phyloP scores from a whole-genome alignment of 2,113 vertebrate genomes.

The Hepsetus odoe region DNA sequence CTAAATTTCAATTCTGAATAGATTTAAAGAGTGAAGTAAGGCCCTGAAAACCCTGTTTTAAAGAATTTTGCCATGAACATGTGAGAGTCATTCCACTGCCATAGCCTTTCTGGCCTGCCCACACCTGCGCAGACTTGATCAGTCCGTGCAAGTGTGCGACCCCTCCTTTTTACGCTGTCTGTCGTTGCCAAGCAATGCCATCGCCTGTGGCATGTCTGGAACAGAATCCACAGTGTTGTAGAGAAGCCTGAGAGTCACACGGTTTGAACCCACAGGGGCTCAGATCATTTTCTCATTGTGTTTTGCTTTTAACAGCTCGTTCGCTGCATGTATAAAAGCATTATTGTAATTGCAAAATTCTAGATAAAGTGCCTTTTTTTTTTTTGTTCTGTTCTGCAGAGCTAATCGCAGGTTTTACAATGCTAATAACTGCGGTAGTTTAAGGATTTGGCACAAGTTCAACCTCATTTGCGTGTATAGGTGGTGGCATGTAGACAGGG shows the following conservation, averaged over 20 bases:
- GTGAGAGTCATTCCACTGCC: neutral
- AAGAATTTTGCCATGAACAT: too few species aligned
- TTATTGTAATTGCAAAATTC: neutral
- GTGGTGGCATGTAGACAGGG: neutral
- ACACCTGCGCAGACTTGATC: slow-evolving; percentile 1
- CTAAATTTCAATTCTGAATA: too few species aligned
- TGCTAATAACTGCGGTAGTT: neutral
- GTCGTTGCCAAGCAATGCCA: slow-evolving; percentile 47
- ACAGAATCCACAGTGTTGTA: neutral
- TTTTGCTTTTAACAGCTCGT: neutral
- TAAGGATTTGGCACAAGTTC: neutral
- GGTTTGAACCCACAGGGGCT: neutral
- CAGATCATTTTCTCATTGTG: neutral
- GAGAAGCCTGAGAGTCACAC: neutral
- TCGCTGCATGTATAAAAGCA: neutral
- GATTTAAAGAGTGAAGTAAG: too few species aligned
- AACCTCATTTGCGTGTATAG: neutral
- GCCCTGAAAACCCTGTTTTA: too few species aligned
- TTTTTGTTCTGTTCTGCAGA: neutral
- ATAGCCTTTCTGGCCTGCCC: neutral
- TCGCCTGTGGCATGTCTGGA: slow-evolving; percentile 15
- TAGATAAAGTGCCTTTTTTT: neutral
- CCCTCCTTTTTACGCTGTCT: slow-evolving; percentile 22
- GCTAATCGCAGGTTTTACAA: neutral
- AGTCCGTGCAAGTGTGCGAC: neutral